A percentile compares a stretch with the other conserved stretches of the same genome.
These are phyloP conservation scores for Solenopsis invicta DNA, from an alignment of 1,140 invertebrate species.

Conservation along the genomic window DNA sequence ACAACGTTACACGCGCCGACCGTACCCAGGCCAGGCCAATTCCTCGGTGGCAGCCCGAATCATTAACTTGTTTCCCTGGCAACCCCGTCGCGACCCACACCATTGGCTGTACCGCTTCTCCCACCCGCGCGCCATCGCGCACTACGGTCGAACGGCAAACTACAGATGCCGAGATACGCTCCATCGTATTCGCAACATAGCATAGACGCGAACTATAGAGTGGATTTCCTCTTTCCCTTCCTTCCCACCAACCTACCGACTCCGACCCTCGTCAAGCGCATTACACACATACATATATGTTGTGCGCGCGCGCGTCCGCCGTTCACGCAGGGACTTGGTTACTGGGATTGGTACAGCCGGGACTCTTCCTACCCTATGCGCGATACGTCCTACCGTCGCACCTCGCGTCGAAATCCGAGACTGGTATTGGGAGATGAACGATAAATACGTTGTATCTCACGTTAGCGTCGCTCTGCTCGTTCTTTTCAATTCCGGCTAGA, in stretches of 20 bases:
- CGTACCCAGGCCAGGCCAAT: constrained; percentile 78
- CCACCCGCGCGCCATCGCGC: constrained; percentile 69
- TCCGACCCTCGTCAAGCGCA: not conserved
- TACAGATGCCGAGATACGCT: constrained; percentile 61
- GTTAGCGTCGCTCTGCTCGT: constrained; percentile 4
- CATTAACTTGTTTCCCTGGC: constrained; percentile 87
- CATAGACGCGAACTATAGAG: constrained; percentile 64
- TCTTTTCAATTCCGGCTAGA: not conserved
- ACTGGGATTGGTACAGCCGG: constrained; percentile 73
- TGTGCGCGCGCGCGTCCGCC: not conserved
- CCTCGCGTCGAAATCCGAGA: constrained; percentile 72
- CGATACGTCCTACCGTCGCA: constrained; percentile 68
- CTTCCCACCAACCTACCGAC: not conserved
- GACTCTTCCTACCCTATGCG: constrained; percentile 73
- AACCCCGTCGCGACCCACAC: constrained; percentile 81
- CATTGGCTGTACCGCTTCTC: constrained; percentile 82
- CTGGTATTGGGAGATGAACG: constrained; percentile 72
- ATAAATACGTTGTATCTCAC: constrained; percentile 66
- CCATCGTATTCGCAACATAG: constrained; percentile 48
- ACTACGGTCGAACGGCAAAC: constrained; percentile 70
- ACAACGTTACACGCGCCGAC: constrained; percentile 50
- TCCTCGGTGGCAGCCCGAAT: constrained; percentile 86
- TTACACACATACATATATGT: not conserved
- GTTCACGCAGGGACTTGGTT: constrained; percentile 66
- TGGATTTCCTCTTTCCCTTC: not conserved